A percentile compares a stretch with the other conserved stretches of the same genome.
Conservation (phyloP, 1,140 invertebrate species). For the Pseudoatta argentina region DNA sequence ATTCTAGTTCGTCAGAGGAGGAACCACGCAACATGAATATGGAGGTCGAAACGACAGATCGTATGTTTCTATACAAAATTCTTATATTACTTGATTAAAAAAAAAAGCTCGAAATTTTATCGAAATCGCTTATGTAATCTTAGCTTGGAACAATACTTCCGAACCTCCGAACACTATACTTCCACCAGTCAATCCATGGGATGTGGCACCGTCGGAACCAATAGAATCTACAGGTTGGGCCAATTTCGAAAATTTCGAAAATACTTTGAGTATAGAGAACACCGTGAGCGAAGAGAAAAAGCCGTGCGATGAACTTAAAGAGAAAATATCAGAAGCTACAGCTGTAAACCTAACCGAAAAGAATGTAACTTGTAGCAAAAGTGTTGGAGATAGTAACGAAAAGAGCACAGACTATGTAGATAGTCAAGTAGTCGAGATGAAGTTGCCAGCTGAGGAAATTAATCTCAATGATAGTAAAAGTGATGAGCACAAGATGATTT, state of each 20-base stretch:
- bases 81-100: not conserved
- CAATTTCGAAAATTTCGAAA: constrained; percentile 83
- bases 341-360: constrained; percentile 47
- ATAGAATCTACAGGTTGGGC: constrained; percentile 82
- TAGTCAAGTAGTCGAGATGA: not conserved
- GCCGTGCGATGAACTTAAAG: constrained; percentile 50
- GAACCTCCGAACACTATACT: constrained; percentile 70
- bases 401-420: constrained; percentile 47
- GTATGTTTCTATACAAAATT: constrained; percentile 76
- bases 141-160: constrained; percentile 77
- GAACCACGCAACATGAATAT: constrained; percentile 83
- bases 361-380: constrained; percentile 21
- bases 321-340: constrained; percentile 10
- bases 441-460: constrained; percentile 16
- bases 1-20: constrained; percentile 85
- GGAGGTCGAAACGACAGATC: constrained; percentile 86
- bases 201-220: constrained; percentile 71
- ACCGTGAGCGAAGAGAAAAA: constrained; percentile 65
- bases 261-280: constrained; percentile 71
- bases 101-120: not conserved
- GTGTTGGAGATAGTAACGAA: constrained; percentile 31
- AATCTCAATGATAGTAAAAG: constrained; percentile 47
- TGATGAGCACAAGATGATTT: constrained; percentile 53
- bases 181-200: constrained; percentile 81
- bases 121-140: constrained; percentile 25